A percentile compares a stretch with the other conserved stretches of the same genome.
Evolutionary conservation across 2,113 vertebrate species (phyloP).

Genomic region (Trichomycterus rosablanca): DNA sequence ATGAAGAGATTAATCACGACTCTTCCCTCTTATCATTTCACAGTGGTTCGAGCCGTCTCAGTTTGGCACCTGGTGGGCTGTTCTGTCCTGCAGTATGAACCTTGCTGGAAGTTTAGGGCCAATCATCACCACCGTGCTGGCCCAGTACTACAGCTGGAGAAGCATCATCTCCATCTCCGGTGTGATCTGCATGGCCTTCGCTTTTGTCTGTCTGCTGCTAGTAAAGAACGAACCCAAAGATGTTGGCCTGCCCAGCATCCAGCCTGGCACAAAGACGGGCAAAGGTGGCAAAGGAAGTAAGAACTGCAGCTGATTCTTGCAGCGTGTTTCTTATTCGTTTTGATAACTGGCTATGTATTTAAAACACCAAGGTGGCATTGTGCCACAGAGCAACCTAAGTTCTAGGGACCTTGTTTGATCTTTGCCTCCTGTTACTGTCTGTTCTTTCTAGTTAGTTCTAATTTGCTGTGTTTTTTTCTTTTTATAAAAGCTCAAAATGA

Average conservation of each 20-base stretch:
- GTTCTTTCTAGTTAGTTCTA: neutral
- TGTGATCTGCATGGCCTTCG: constrained; percentile 72
- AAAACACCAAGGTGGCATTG: too few species aligned
- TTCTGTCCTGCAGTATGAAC: constrained; percentile 96
- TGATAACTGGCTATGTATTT: too few species aligned
- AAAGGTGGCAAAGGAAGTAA: constrained; percentile 70
- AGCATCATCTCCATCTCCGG: constrained; percentile 81
- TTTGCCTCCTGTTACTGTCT: neutral
- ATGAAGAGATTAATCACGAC: too few species aligned
- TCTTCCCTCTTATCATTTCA: constrained; percentile 16
- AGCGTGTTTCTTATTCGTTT: too few species aligned
- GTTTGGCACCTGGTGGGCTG: constrained; percentile 96
- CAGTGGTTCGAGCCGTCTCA: constrained; percentile 98
- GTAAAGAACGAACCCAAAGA: constrained; percentile 89
- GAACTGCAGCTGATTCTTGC: constrained; percentile 2
- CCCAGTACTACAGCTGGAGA: constrained; percentile 88
- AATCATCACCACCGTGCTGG: constrained; percentile 78
- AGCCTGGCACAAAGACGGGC: constrained; percentile 71
- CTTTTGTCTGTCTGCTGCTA: constrained; percentile 78
- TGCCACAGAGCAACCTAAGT: too few species aligned
- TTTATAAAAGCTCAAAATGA: constrained; percentile 49
- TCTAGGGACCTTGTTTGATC: too few species aligned
- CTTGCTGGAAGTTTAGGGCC: constrained; percentile 91
- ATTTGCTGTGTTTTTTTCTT: neutral
- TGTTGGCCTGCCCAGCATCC: constrained; percentile 83